Percentiles rank a stretch among this genome's conserved stretches.
Conservation (phyloP, 2,113 vertebrate species). For the Chamaea fasciata region DNA sequence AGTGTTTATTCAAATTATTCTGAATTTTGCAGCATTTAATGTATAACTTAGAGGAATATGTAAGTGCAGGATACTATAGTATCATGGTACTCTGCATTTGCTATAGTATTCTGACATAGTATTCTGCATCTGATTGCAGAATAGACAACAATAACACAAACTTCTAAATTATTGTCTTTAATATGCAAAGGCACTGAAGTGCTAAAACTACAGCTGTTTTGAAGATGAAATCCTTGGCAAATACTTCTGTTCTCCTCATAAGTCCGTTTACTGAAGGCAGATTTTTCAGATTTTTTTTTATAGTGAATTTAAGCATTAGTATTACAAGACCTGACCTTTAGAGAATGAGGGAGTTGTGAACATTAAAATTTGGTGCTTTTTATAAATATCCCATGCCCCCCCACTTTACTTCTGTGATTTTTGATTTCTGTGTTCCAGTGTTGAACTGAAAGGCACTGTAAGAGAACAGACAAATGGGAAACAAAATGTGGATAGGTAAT, state of each 20-base stretch:
- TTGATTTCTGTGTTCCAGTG: background rate
- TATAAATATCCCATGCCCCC: background rate
- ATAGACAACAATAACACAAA: background rate
- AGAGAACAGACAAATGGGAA: background rate
- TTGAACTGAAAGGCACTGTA: background rate
- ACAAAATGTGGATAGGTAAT: background rate
- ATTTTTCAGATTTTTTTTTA: background rate
- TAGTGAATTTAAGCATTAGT: background rate
- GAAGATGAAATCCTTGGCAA: background rate
- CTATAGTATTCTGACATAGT: too few relatives aligned
- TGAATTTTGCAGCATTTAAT: background rate
- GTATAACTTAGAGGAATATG: background rate
- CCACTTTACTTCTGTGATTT: background rate
- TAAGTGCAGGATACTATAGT: background rate
- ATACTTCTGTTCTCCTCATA: background rate
- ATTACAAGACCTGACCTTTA: background rate
- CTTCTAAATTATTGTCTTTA: background rate
- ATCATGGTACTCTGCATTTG: too few relatives aligned
- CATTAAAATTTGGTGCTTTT: rapidly evolving
- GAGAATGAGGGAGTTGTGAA: background rate
- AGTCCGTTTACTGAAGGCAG: background rate
- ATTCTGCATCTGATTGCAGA: background rate
- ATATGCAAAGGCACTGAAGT: background rate
- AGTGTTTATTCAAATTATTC: background rate
- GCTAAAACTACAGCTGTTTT: background rate